Percentiles rank a stretch among this genome's conserved stretches.
phyloP scores from a whole-genome alignment of 2,888 invertebrate species.

The Germaria angustata region DNA sequence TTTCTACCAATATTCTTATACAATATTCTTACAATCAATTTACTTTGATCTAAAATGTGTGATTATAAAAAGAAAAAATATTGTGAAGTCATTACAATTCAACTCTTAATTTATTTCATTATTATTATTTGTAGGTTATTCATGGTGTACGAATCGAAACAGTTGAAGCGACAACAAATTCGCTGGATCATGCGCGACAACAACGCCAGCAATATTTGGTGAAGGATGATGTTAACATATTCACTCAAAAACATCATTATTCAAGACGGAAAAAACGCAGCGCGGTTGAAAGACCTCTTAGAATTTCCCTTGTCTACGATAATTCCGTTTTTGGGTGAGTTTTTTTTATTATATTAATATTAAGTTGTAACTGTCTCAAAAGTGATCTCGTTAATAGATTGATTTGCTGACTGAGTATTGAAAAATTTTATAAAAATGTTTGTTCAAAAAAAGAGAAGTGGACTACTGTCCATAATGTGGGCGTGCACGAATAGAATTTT shows the following conservation, averaged over 20 bases:
- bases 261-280: slow-evolving; percentile 88
- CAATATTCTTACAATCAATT: too few species aligned
- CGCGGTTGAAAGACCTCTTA: slow-evolving; percentile 85
- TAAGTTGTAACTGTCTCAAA: too few species aligned
- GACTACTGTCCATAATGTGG: too few species aligned
- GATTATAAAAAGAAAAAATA: too few species aligned
- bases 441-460: too few species aligned
- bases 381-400: too few species aligned
- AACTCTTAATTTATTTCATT: neutral
- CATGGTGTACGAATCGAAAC: slow-evolving; percentile 91
- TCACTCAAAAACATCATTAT: slow-evolving; percentile 80
- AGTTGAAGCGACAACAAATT: slow-evolving; percentile 83
- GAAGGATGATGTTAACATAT: slow-evolving; percentile 80
- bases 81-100: neutral
- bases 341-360: slow-evolving; percentile 58
- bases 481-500: too few species aligned
- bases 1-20: too few species aligned
- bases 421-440: too few species aligned
- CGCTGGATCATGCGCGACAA: slow-evolving; percentile 83
- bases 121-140: slow-evolving; percentile 84
- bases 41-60: too few species aligned
- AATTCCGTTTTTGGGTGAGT: slow-evolving; percentile 92
- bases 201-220: slow-evolving; percentile 5
- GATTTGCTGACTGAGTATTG: too few species aligned
- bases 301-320: slow-evolving; percentile 92